Evolutionary conservation across 2,797 vertebrate genomes (phyloP).

Genomic region (Coluber constrictor): DNA sequence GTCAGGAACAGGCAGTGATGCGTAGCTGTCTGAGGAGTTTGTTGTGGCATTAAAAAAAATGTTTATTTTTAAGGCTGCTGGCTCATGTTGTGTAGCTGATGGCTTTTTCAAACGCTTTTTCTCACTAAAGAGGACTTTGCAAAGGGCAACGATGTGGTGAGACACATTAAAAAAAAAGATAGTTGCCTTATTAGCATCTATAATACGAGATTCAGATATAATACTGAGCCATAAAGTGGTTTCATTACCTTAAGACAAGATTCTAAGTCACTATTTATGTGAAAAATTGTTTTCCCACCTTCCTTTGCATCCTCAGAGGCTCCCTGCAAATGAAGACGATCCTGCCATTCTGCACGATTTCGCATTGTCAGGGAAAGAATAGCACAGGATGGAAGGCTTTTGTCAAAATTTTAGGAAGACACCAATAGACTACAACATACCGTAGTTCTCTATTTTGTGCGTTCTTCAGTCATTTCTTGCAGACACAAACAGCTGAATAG

Average conservation of each 20-base stretch:
- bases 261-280: neutral
- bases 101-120: constrained; percentile 16
- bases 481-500: neutral
- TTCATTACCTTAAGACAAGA: neutral
- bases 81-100: neutral
- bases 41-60: neutral
- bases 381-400: neutral
- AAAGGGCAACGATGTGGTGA: constrained; percentile 2
- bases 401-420: neutral
- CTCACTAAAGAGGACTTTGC: constrained; percentile 6
- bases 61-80: neutral
- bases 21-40: neutral
- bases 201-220: neutral
- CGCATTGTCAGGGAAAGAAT: neutral
- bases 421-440: neutral
- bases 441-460: neutral
- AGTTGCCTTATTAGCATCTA: neutral
- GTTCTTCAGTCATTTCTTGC: neutral
- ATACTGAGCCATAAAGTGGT: neutral
- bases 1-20: neutral
- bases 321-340: neutral
- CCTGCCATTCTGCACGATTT: neutral
- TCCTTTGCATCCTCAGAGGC: neutral
- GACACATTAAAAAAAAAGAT: neutral
- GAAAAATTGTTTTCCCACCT: neutral